Base-by-base conservation (phyloP, 2,888 invertebrate genomes). In the Drosophila neonasuta region DNA sequence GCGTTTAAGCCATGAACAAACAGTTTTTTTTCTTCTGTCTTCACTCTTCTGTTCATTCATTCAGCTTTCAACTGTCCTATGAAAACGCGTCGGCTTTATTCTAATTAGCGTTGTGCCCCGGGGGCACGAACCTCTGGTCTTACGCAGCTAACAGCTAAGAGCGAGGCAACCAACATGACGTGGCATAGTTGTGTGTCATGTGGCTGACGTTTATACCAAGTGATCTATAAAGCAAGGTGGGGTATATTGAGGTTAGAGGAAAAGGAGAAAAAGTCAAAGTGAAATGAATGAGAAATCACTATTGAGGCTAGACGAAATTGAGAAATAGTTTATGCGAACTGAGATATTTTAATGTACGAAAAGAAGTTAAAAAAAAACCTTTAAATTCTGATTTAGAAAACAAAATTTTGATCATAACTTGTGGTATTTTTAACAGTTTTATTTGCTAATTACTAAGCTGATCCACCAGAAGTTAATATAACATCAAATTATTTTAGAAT, bases 31-130 rank as follows among this genome's bases (percentile, higher is more conserved):
- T 60, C 3, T 20, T 24, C 24, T 24, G 4, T 24, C 24, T 24
- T 29, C 32, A 11, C 10, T 32, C 11, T 51, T 52, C 10, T 24
- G 24, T 24, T 24, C 24, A 24, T 24, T 24, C n/a, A 20, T 11
- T 29, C 29, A 42, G 15, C 59, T 74, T 39, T 59, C 49, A 46
- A 20, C 49, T 51, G 45, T 56, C 36, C 63, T 15, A 32, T 30
- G 8, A 51, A 46, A 62, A 62, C 46, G 44, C 54, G 66, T 58
- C 75, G 74, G 74, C 76, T 73, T 74, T 87, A 88, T 87, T 88
- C 88, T 87, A 87, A 87, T 87, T 88, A 87, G 87, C 88, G 84
- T 73, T 56, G 72, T 72, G 76, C 71, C 61, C 48, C 36, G 45
- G 71, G 69, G 67, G 68, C 75, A 49, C 51, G 56, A 58, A 71